Percentiles rank a stretch among this genome's conserved stretches.
Evolutionary conservation across 2,888 invertebrate species (phyloP).

Genomic region (Brachyptera putata): DNA sequence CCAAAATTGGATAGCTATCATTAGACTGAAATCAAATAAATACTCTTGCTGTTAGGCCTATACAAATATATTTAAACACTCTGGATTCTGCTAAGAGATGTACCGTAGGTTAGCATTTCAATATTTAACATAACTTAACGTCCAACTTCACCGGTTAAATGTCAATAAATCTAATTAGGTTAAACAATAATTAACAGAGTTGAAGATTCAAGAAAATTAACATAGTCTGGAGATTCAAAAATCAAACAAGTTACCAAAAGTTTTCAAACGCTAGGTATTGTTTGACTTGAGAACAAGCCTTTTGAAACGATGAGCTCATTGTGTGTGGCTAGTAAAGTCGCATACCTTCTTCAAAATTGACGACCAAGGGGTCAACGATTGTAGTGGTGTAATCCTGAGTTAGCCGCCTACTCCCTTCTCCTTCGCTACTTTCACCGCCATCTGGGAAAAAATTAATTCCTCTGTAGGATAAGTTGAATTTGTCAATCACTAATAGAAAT

Average conservation of each 20-base stretch:
- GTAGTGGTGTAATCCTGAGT: slow-evolving; percentile 35
- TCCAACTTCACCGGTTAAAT: too few relatives aligned
- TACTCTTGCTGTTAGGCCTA: slow-evolving; percentile 22
- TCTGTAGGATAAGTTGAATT: too few relatives aligned
- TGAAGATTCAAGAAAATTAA: not conserved
- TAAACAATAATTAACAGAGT: not conserved
- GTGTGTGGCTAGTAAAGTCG: slow-evolving; percentile 59
- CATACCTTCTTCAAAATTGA: slow-evolving; percentile 81
- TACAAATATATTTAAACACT: too few relatives aligned
- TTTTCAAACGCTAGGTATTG: too few relatives aligned
- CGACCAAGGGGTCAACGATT: slow-evolving; percentile 67
- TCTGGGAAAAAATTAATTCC: too few relatives aligned
- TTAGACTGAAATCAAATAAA: slow-evolving; percentile 24
- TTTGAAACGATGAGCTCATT: too few relatives aligned
- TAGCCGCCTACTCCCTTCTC: slow-evolving; percentile 29
- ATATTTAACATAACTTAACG: not conserved
- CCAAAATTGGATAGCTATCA: not conserved
- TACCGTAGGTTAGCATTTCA: slow-evolving; percentile 3
- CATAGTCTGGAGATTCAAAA: not conserved
- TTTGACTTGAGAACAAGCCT: too few relatives aligned
- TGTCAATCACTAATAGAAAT: too few relatives aligned
- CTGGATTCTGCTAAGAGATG: too few relatives aligned
- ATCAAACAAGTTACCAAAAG: not conserved
- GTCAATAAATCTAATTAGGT: too few relatives aligned
- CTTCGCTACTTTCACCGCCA: slow-evolving; percentile 42